These are phyloP conservation scores for Cryptomyrus ogoouensis DNA, from an alignment of 2,113 vertebrate species.

Conservation along the genomic window DNA sequence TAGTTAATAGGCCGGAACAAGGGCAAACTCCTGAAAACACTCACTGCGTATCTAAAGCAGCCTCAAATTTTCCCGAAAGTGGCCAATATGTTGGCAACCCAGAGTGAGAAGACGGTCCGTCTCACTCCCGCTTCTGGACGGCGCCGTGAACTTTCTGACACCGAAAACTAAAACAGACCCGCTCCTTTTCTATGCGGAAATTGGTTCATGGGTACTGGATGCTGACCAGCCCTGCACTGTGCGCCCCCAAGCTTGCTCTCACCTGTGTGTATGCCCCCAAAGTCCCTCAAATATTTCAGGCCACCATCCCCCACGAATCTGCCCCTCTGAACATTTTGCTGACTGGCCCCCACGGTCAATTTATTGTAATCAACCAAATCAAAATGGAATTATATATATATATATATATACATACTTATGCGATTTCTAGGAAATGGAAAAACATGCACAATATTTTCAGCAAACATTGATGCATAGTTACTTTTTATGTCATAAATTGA, in stretches of 20 bases:
- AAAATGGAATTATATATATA: too few relatives aligned
- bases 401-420: too few relatives aligned
- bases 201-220: neutral
- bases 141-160: conserved; percentile 19
- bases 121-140: neutral
- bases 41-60: neutral
- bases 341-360: too few relatives aligned
- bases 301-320: neutral
- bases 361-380: too few relatives aligned
- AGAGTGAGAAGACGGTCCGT: neutral
- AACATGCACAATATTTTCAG: too few relatives aligned
- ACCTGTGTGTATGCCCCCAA: neutral
- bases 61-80: neutral
- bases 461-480: too few relatives aligned
- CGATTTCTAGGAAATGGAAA: too few relatives aligned
- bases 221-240: neutral
- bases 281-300: neutral
- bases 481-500: too few relatives aligned
- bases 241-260: neutral
- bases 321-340: neutral
- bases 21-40: neutral
- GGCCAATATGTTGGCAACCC: neutral
- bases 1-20: neutral
- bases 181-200: conserved; percentile 42
- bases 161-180: conserved; percentile 29